Percentiles rank a stretch among this genome's conserved stretches.
Evolutionary conservation across 2,888 invertebrate species (phyloP).

Genomic region (Phytoseiulus persimilis): DNA sequence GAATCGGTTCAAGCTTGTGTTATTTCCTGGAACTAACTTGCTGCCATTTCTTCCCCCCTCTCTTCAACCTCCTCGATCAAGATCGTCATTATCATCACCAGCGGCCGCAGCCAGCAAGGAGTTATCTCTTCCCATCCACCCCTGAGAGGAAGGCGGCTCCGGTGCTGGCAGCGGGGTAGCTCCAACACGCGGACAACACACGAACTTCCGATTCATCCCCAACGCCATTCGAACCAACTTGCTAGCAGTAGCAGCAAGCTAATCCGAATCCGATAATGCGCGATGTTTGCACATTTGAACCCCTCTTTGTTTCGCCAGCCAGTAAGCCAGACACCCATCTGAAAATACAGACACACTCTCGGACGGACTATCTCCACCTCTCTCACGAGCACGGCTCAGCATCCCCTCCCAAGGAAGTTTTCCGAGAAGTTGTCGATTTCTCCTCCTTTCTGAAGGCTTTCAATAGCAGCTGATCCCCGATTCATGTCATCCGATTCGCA

Average conservation of each 20-base stretch:
- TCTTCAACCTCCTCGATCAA: not conserved
- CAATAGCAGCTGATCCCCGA: not conserved
- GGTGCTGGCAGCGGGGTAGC: too few species aligned
- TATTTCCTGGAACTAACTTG: not conserved
- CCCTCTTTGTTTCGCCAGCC: not conserved
- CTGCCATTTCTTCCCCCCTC: not conserved
- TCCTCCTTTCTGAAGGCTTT: not conserved
- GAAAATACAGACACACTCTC: not conserved
- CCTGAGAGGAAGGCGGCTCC: too few species aligned
- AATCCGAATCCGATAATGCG: conserved; percentile 5
- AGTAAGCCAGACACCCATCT: not conserved
- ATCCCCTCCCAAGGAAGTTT: not conserved
- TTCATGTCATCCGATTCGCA: not conserved
- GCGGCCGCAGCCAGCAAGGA: too few species aligned
- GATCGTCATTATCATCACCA: not conserved
- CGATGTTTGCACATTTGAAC: not conserved
- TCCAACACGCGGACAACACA: not conserved
- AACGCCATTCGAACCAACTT: not conserved
- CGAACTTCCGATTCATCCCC: not conserved
- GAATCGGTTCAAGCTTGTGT: not conserved
- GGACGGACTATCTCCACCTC: not conserved
- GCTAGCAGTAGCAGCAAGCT: not conserved
- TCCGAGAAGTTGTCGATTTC: not conserved
- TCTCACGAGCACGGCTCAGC: not conserved
- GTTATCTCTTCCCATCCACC: too few species aligned